phyloP scores from a whole-genome alignment of 2,113 vertebrate species.

The Microcebus griseorufus region DNA sequence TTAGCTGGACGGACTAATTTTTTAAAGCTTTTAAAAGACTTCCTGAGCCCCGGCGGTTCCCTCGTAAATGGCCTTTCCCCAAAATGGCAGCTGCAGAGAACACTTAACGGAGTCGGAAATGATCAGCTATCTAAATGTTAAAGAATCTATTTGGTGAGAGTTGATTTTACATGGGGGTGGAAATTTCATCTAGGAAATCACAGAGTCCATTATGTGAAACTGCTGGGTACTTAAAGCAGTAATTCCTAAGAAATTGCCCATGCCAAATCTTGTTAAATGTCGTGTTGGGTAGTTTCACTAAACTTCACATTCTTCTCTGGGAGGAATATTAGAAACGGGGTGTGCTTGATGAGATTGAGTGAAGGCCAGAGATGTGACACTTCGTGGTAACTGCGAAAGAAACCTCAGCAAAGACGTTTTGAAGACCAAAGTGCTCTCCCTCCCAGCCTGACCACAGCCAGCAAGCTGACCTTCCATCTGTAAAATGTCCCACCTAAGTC shows the following conservation, averaged over 20 bases:
- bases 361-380: not conserved
- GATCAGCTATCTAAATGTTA: not conserved
- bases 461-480: not conserved
- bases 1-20: not conserved
- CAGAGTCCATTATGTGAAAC: constrained; percentile 6
- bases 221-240: not conserved
- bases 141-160: constrained; percentile 40
- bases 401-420: not conserved
- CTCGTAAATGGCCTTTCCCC: constrained; percentile 51
- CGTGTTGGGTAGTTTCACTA: not conserved
- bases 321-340: not conserved
- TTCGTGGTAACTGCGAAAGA: not conserved
- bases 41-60: constrained; percentile 33
- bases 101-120: not conserved
- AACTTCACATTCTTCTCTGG: constrained; percentile 32
- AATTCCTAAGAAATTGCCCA: constrained; percentile 61
- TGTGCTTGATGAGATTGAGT: not conserved
- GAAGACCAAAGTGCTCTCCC: not conserved
- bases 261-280: constrained; percentile 47
- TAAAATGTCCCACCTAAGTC: not conserved
- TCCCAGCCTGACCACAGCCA: rapidly evolving
- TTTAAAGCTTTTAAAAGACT: constrained; percentile 68
- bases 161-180: not conserved
- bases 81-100: not conserved
- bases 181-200: constrained; percentile 51